Conservation (phyloP, 1,140 invertebrate genomes). For the Diploscapter pachys region DNA sequence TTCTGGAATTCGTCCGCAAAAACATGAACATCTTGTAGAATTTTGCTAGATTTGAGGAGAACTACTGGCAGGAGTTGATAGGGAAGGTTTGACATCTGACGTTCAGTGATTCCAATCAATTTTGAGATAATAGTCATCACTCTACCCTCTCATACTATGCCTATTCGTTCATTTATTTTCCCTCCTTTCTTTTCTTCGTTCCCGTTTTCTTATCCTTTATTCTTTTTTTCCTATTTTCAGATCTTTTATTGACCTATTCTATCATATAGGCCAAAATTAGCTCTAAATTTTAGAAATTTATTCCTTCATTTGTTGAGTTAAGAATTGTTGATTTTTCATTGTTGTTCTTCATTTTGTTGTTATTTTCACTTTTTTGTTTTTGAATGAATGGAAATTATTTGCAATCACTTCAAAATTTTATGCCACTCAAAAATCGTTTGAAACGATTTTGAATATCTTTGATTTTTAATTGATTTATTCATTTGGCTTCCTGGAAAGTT, state of each 20-base stretch:
- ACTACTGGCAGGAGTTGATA: too few relatives aligned
- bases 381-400: too few relatives aligned
- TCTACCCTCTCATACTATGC: neutral
- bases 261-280: neutral
- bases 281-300: neutral
- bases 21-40: slow-evolving; percentile 27
- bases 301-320: neutral
- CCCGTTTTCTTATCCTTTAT: slow-evolving; percentile 37
- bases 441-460: too few relatives aligned
- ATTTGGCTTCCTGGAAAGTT: too few relatives aligned
- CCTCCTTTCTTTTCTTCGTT: slow-evolving; percentile 8
- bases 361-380: too few relatives aligned
- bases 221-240: slow-evolving; percentile 25
- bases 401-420: too few relatives aligned
- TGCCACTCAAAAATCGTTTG: too few relatives aligned
- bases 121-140: neutral
- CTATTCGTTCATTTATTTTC: too few relatives aligned
- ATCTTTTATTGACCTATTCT: neutral
- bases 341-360: neutral
- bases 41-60: slow-evolving; percentile 1
- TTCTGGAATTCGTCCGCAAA: slow-evolving; percentile 40
- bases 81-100: slow-evolving; percentile 18
- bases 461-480: too few relatives aligned
- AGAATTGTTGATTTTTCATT: neutral
- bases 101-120: slow-evolving; percentile 27